Evolutionary conservation across 2,113 vertebrate species (phyloP).

Genomic region (Nicator chloris): DNA sequence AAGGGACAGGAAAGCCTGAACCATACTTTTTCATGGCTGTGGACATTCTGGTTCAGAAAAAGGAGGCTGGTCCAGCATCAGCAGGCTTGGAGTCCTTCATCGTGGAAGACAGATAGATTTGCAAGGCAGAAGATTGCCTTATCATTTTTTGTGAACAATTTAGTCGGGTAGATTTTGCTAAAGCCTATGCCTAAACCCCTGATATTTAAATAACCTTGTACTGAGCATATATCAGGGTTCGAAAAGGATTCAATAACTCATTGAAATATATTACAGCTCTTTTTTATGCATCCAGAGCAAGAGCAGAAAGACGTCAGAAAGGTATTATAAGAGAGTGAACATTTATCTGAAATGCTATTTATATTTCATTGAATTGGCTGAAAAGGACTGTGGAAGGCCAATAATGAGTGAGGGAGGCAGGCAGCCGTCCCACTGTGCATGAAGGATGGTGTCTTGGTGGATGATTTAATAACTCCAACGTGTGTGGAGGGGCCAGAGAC

Average conservation of each 20-base stretch:
- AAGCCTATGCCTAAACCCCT: not conserved
- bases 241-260: not conserved
- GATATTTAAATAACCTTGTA: slow-evolving; percentile 7
- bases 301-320: not conserved
- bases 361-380: slow-evolving; percentile 47
- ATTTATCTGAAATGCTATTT: slow-evolving; percentile 38
- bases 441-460: not conserved
- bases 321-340: not conserved
- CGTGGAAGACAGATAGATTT: slow-evolving; percentile 1
- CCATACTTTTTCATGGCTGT: not conserved
- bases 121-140: not conserved
- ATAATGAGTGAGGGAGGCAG: not conserved
- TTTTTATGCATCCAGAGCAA: not conserved
- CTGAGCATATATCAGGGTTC: not conserved
- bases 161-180: slow-evolving; percentile 17
- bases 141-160: slow-evolving; percentile 31
- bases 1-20: not conserved
- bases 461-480: not conserved
- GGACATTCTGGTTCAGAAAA: not conserved
- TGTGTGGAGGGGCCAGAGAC: not conserved
- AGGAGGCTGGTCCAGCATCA: not conserved
- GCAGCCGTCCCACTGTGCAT: not conserved
- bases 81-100: not conserved
- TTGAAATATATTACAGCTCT: not conserved
- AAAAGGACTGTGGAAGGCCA: slow-evolving; percentile 4